Evolutionary conservation across 2,888 invertebrate genomes (phyloP), one percentile per base, ranked within the genome.

Genomic region (Phortica magna): DNA sequence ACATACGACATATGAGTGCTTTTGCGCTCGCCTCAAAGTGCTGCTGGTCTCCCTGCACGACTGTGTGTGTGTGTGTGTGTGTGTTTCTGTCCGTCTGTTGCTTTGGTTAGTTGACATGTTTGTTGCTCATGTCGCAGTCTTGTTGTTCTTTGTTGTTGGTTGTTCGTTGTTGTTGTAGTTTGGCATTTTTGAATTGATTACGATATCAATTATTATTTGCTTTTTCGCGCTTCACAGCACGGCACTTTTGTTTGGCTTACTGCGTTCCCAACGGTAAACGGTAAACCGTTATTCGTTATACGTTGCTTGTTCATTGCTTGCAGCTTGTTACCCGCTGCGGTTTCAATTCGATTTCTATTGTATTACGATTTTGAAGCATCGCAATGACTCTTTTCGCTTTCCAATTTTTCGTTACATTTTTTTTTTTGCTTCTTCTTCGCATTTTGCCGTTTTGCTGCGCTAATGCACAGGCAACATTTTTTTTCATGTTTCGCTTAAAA

Each of bases 181-280:
- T 81, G 82, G 81, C 84, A 89, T 89, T 88, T 88, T 89, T 89
- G 88, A 89, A 89, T 89, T 89, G 89, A 89, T 89, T 89, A 87
- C 89, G 88, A 87, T 89, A 89, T 89, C 89, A 89, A 89, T 89
- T 88, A 88, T 89, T 71, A 88, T 88, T 88, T 88, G 89, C 86
- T 87, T n/a, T 70, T 48, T 17, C n/a, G 70, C 70, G 14, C 22
- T 48, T 70, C 70, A 42, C 48, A 48, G 48, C 48, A 61, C 19
- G 61, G 61, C 61, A 22, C 22, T 61, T 61, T 59, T 61, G 17
- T 61, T 22, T 61, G 10, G 17, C 22, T 61, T 22, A 9, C 61
- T 22, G 10, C 22, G 61, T 61, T 22, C 48, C 48, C 48, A 9
- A 48, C 14, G 48, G 48, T 12, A 48, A 12, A 48, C 48, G 10